phyloP scores from a whole-genome alignment of 1,140 invertebrate species.

The Sitobion miscanthi region DNA sequence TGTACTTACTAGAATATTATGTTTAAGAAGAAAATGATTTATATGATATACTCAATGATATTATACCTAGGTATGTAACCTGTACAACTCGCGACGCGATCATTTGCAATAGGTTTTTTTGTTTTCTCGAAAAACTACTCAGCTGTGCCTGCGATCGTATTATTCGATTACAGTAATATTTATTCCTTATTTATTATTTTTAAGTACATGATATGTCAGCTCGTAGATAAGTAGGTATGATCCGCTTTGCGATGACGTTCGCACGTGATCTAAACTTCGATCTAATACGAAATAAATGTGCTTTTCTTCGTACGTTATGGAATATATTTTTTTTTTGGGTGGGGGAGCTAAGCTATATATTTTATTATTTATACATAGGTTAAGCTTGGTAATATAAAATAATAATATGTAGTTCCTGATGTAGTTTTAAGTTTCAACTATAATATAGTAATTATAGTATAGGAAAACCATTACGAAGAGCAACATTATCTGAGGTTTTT shows the following conservation, averaged over 20 bases:
- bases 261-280: too few species aligned
- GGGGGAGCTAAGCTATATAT: background rate
- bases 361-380: slow-evolving; percentile 2
- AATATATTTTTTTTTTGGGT: background rate
- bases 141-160: background rate
- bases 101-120: background rate
- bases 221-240: background rate
- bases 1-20: background rate
- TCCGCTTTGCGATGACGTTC: background rate
- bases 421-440: background rate
- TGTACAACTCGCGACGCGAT: background rate
- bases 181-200: background rate
- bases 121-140: background rate
- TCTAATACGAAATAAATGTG: too few species aligned
- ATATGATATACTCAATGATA: background rate
- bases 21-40: background rate
- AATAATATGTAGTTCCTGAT: background rate
- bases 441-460: too few species aligned
- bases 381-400: background rate
- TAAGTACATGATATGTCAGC: background rate
- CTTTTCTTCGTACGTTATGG: too few species aligned
- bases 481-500: too few species aligned
- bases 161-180: background rate
- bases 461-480: too few species aligned
- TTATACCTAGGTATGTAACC: background rate